These are phyloP conservation scores for Brachionus manjavacas DNA, from an alignment of 1,140 invertebrate species.

Conservation along the genomic window DNA sequence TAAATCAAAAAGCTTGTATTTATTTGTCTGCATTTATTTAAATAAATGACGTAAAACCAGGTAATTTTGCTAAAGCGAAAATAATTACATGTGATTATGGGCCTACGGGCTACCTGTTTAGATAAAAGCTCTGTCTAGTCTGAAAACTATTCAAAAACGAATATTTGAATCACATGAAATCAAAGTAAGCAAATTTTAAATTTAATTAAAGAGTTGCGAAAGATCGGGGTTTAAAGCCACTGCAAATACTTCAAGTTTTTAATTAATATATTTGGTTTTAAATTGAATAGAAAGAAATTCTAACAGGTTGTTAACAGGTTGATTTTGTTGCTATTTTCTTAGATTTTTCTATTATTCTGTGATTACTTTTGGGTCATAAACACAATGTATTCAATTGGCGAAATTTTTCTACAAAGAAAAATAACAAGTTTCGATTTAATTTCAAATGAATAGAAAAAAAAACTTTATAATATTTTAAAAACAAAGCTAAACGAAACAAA, in stretches of 20 bases:
- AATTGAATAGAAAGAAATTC: not conserved
- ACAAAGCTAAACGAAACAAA: not conserved
- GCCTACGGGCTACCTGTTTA: not conserved
- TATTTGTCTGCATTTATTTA: not conserved
- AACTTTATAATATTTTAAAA: not conserved
- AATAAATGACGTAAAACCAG: not conserved
- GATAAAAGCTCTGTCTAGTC: not conserved
- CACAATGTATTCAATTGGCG: not conserved
- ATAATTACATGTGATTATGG: not conserved
- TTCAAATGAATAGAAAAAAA: not conserved
- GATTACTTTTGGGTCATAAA: conserved; percentile 17
- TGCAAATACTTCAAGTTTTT: not conserved
- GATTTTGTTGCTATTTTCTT: not conserved
- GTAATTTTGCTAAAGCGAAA: not conserved
- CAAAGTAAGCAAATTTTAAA: not conserved
- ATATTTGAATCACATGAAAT: not conserved
- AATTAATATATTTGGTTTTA: not conserved
- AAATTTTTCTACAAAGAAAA: not conserved
- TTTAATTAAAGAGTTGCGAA: not conserved
- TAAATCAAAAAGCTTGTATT: not conserved
- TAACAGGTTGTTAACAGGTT: conserved; percentile 22
- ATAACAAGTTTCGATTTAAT: conserved; percentile 27
- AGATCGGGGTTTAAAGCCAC: not conserved
- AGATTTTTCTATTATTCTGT: not conserved
- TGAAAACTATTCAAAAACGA: not conserved